Evolutionary conservation across 2,888 invertebrate species (phyloP).

Genomic region (Netelia fuscicornis): DNA sequence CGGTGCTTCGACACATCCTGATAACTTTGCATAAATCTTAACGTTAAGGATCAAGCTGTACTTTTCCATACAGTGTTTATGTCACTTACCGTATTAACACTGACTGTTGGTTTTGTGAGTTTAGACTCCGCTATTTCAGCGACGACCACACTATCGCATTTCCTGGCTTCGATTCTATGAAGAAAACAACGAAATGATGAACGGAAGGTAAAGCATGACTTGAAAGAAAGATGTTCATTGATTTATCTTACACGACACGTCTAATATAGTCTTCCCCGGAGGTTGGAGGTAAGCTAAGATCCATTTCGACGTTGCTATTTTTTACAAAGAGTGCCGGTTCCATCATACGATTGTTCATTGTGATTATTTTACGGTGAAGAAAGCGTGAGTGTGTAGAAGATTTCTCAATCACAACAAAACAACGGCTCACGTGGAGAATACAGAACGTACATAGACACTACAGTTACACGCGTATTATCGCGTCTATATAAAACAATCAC

Average conservation of each 20-base stretch:
- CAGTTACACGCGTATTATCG: not conserved
- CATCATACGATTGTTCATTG: constrained; percentile 77
- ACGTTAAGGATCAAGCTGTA: not conserved
- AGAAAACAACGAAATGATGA: constrained; percentile 19
- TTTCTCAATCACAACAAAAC: not conserved
- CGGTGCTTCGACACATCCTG: constrained; percentile 85
- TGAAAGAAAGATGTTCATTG: constrained; percentile 14
- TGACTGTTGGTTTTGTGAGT: constrained; percentile 74
- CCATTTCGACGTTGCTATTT: constrained; percentile 76
- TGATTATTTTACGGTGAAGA: not conserved
- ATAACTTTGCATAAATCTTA: constrained; percentile 78
- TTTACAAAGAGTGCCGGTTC: constrained; percentile 78
- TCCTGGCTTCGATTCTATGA: constrained; percentile 80
- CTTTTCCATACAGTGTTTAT: constrained; percentile 7
- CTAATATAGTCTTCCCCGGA: constrained; percentile 83
- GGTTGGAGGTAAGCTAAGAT: constrained; percentile 77
- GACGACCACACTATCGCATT: constrained; percentile 80
- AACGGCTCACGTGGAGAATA: not conserved
- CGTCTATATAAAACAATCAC: too few species aligned
- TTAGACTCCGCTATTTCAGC: constrained; percentile 76
- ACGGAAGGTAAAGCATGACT: not conserved
- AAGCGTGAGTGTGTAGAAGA: not conserved
- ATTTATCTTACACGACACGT: constrained; percentile 80
- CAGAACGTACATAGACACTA: not conserved
- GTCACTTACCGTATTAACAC: constrained; percentile 75